These are phyloP conservation scores for Polydesmus complanatus DNA, from an alignment of 2,888 invertebrate species.

Conservation along the genomic window DNA sequence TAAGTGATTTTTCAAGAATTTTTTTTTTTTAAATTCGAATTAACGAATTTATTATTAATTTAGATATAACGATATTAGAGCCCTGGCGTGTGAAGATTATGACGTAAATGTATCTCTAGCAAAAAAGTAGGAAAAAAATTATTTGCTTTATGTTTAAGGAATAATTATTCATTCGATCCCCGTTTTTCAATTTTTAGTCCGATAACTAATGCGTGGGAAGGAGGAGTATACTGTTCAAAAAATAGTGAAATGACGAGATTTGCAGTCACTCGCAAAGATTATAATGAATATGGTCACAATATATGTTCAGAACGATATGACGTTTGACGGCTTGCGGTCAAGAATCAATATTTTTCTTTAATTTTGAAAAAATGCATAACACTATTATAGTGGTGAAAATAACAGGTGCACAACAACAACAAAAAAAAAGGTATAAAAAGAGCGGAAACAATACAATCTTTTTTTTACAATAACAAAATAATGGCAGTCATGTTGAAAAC, in stretches of 20 bases:
- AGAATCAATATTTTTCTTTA: neutral
- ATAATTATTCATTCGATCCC: neutral
- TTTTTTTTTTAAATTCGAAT: neutral
- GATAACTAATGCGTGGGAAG: constrained; percentile 73
- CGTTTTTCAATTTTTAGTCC: constrained; percentile 30
- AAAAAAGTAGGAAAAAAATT: constrained; percentile 42
- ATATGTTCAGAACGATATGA: constrained; percentile 39
- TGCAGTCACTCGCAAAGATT: constrained; percentile 67
- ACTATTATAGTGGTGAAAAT: neutral
- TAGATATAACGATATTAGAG: constrained; percentile 51
- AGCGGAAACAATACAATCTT: neutral
- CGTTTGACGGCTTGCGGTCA: neutral
- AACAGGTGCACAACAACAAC: neutral
- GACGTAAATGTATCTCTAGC: constrained; percentile 57
- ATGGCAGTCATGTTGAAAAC: neutral
- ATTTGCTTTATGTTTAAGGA: no score
- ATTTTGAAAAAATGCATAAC: neutral
- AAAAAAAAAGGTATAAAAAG: neutral
- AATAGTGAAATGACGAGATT: constrained; percentile 49
- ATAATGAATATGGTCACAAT: constrained; percentile 67
- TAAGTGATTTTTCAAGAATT: neutral
- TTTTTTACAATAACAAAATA: neutral
- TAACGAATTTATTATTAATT: neutral
- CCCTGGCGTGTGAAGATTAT: constrained; percentile 59
- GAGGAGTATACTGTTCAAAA: constrained; percentile 59